These are phyloP conservation scores for Chaenogobius annularis DNA, from an alignment of 2,113 vertebrate species.

Conservation along the genomic window DNA sequence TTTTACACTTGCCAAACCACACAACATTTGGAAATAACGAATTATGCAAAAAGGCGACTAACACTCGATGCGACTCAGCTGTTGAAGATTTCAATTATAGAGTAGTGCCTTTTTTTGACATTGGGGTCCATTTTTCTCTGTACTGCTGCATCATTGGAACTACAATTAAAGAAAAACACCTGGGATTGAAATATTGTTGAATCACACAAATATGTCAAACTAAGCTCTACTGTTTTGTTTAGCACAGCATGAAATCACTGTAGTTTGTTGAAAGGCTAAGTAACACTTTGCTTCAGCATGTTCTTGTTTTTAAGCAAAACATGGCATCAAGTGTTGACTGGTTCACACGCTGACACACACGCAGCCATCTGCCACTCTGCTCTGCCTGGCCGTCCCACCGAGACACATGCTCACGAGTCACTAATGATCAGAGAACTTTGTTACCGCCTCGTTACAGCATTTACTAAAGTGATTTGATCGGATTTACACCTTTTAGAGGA, in stretches of 20 bases:
- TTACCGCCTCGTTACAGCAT: slow-evolving; percentile 65
- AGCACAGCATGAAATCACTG: slow-evolving; percentile 1
- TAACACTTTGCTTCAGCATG: slow-evolving; percentile 32
- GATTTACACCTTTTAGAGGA: slow-evolving; percentile 53
- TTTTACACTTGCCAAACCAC: too few species aligned
- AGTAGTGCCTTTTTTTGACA: too few species aligned
- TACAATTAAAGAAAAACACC: neutral
- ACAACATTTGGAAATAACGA: too few species aligned
- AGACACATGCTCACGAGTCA: slow-evolving; percentile 56
- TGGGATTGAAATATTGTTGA: neutral
- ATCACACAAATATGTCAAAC: neutral
- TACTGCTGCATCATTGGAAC: too few species aligned
- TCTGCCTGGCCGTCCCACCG: slow-evolving; percentile 47
- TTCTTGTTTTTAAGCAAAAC: slow-evolving; percentile 51
- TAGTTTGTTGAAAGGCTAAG: slow-evolving; percentile 7
- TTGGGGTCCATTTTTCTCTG: too few species aligned
- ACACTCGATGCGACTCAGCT: too few species aligned
- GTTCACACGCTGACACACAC: slow-evolving; percentile 62
- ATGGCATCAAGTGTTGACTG: slow-evolving; percentile 31
- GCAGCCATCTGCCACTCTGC: slow-evolving; percentile 64
- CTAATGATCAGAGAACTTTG: slow-evolving; percentile 71
- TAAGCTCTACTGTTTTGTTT: neutral
- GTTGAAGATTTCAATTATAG: too few species aligned
- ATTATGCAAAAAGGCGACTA: too few species aligned
- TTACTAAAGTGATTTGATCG: slow-evolving; percentile 36